Conservation (phyloP, 1,140 invertebrate genomes). For the Cyclina sinensis region DNA sequence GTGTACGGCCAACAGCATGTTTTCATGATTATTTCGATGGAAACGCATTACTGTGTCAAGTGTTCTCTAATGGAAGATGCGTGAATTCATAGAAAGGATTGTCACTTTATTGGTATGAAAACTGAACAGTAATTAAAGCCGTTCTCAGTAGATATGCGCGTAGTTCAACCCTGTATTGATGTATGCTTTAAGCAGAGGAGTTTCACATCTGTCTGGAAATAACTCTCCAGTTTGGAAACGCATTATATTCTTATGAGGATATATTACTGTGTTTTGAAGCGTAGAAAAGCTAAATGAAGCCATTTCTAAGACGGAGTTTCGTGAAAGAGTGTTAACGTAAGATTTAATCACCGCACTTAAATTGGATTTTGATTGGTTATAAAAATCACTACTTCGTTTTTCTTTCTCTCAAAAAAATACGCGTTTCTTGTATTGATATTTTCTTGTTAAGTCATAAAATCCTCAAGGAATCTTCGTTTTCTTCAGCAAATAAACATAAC, state of each 20-base stretch:
- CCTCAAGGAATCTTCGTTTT: constrained; percentile 4
- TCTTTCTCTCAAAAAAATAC: not conserved
- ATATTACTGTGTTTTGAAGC: not conserved
- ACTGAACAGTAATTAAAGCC: constrained; percentile 24
- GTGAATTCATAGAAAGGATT: not conserved
- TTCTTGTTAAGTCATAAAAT: not conserved
- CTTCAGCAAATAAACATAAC: not conserved
- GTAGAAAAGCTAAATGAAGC: not conserved
- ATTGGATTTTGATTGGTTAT: not conserved
- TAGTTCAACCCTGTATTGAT: not conserved
- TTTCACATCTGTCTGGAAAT: not conserved
- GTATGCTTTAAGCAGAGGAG: constrained; percentile 20
- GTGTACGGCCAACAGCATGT: constrained; percentile 26
- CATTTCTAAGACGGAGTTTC: not conserved
- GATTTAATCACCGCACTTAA: not conserved
- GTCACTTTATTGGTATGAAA: constrained; percentile 1
- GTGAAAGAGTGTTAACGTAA: not conserved
- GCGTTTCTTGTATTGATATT: constrained; percentile 31
- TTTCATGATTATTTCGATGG: constrained; percentile 29
- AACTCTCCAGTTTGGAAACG: not conserved
- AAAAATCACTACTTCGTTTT: not conserved
- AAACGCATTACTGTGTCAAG: constrained; percentile 43
- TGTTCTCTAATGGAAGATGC: constrained; percentile 32
- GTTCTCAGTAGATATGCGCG: constrained; percentile 13
- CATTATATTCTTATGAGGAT: constrained; percentile 2